phyloP scores from a whole-genome alignment of 2,113 vertebrate species.

The Etheostoma cragini region DNA sequence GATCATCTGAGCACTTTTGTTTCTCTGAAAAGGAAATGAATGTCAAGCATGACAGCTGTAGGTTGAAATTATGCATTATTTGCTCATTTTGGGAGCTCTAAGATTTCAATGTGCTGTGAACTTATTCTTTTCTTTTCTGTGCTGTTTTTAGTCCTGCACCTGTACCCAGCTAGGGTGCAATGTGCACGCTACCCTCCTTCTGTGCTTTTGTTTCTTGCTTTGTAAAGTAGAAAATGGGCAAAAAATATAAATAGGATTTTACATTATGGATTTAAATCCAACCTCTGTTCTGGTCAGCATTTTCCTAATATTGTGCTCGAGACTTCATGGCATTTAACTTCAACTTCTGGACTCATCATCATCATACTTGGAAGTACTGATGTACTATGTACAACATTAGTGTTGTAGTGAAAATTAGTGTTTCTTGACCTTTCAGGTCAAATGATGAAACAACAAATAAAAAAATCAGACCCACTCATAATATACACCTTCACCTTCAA shows the following conservation, averaged over 20 bases:
- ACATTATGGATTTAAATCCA: background rate
- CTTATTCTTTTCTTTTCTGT: background rate
- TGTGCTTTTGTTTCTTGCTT: background rate
- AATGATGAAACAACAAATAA: background rate
- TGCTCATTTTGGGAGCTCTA: background rate
- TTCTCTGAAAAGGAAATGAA: constrained; percentile 5
- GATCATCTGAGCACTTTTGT: background rate
- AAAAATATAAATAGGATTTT: background rate
- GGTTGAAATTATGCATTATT: background rate
- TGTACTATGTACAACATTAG: background rate
- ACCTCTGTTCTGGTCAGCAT: background rate
- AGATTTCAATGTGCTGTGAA: background rate
- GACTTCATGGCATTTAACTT: background rate
- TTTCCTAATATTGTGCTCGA: background rate
- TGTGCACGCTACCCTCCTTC: background rate
- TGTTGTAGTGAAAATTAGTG: no score
- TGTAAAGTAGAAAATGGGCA: background rate
- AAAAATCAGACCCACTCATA: background rate
- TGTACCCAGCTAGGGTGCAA: background rate
- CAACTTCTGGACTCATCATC: background rate
- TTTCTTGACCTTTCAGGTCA: no score
- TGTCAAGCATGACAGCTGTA: background rate
- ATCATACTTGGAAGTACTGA: background rate
- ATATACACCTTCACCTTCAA: background rate
- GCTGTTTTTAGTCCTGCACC: background rate